phyloP scores from a whole-genome alignment of 2,888 invertebrate species.

The Troides oblongomaculatus region DNA sequence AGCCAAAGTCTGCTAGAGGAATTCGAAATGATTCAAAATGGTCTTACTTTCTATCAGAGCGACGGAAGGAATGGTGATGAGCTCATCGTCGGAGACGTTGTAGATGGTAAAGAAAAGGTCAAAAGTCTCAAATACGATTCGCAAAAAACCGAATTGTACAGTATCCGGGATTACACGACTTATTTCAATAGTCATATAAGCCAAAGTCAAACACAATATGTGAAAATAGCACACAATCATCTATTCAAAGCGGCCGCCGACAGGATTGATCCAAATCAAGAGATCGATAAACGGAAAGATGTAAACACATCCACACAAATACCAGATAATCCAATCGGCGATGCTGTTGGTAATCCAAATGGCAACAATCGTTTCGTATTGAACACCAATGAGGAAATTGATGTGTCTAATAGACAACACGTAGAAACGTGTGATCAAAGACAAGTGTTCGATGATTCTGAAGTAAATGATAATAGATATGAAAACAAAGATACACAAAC shows the following conservation, averaged over 20 bases:
- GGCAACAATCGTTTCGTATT: background rate
- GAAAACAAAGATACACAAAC: background rate
- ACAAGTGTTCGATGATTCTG: too few relatives aligned
- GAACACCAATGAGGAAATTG: background rate
- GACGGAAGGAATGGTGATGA: background rate
- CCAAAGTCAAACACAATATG: constrained; percentile 35
- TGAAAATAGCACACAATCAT: constrained; percentile 30
- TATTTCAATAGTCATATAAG: constrained; percentile 34
- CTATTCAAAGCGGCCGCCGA: constrained; percentile 7
- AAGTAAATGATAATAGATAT: background rate
- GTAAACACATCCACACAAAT: background rate
- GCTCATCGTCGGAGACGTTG: too few relatives aligned
- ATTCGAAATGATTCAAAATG: background rate
- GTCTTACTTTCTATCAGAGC: background rate
- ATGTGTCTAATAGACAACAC: too few relatives aligned
- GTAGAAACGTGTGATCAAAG: too few relatives aligned
- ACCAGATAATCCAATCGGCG: constrained; percentile 3
- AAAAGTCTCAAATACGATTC: constrained; percentile 20
- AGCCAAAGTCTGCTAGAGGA: constrained; percentile 5
- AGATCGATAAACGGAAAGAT: background rate
- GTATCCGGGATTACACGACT: constrained; percentile 28
- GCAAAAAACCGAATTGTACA: constrained; percentile 33
- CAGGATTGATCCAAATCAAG: too few relatives aligned
- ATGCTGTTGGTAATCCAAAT: background rate
- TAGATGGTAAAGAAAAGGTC: background rate